Evolutionary conservation across 2,888 invertebrate species (phyloP).

Genomic region (Drosophila multiciliata): DNA sequence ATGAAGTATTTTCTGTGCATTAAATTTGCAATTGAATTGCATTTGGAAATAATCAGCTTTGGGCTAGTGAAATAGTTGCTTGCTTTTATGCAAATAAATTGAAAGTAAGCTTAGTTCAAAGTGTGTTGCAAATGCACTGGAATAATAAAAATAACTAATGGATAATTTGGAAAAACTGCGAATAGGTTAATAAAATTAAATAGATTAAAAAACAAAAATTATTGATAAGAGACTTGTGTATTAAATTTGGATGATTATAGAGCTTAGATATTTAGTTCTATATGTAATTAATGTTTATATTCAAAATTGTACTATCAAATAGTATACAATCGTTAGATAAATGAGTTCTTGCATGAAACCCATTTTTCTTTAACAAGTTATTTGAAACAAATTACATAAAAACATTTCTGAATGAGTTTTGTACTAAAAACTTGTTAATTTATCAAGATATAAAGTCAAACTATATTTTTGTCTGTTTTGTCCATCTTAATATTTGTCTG

Average conservation of each 20-base stretch:
- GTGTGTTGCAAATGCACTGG: neutral
- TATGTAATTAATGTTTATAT: neutral
- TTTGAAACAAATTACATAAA: neutral
- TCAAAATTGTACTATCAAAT: neutral
- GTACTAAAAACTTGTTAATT: neutral
- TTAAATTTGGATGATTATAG: neutral
- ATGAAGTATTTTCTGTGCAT: slow-evolving; percentile 23
- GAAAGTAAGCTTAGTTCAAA: neutral
- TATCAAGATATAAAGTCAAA: neutral
- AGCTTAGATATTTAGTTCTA: neutral
- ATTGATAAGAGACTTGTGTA: neutral
- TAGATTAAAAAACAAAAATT: neutral
- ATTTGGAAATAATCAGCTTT: slow-evolving; percentile 18
- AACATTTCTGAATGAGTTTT: neutral
- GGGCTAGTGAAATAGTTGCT: slow-evolving; percentile 1
- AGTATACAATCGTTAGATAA: no score
- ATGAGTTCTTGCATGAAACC: no score
- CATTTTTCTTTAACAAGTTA: neutral
- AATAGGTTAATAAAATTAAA: neutral
- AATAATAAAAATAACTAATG: neutral
- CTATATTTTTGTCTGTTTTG: neutral
- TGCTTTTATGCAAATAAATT: neutral
- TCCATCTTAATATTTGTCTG: no score
- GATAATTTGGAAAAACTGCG: neutral
- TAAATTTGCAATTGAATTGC: slow-evolving; percentile 43